Evolutionary conservation across 2,113 vertebrate genomes (phyloP).

Genomic region (Podocnemis expansa): DNA sequence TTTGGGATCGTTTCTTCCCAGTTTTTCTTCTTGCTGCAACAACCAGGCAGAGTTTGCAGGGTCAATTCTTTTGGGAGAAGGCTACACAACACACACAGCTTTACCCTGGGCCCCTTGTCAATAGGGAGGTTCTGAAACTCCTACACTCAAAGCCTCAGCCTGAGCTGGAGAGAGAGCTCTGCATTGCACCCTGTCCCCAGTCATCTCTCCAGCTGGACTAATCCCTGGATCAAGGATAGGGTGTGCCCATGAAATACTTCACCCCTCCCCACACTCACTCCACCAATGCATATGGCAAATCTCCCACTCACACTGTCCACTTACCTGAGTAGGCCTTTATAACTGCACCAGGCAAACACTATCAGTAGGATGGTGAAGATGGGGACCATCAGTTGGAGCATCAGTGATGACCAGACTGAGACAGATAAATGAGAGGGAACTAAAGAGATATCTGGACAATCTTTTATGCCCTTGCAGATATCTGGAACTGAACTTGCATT

Average conservation of each 20-base stretch:
- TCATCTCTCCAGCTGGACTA: not conserved
- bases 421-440: not conserved
- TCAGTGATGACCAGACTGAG: conserved; percentile 49
- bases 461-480: not conserved
- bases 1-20: conserved; percentile 79
- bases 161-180: not conserved
- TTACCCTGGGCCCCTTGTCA: not conserved
- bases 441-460: not conserved
- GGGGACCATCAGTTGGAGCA: conserved; percentile 34
- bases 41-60: not conserved
- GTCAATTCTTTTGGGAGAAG: rapidly evolving
- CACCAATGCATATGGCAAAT: not conserved
- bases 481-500: not conserved
- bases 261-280: not conserved
- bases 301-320: not conserved
- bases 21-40: conserved; percentile 66
- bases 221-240: not conserved
- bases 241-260: not conserved
- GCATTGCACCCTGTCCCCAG: not conserved
- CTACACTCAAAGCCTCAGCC: not conserved
- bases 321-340: conserved; percentile 71
- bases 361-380: conserved; percentile 29
- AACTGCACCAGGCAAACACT: conserved; percentile 11
- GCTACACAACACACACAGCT: rapidly evolving
- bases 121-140: not conserved